Conservation (phyloP, 2,113 vertebrate genomes). For the Elanus axillaris region DNA sequence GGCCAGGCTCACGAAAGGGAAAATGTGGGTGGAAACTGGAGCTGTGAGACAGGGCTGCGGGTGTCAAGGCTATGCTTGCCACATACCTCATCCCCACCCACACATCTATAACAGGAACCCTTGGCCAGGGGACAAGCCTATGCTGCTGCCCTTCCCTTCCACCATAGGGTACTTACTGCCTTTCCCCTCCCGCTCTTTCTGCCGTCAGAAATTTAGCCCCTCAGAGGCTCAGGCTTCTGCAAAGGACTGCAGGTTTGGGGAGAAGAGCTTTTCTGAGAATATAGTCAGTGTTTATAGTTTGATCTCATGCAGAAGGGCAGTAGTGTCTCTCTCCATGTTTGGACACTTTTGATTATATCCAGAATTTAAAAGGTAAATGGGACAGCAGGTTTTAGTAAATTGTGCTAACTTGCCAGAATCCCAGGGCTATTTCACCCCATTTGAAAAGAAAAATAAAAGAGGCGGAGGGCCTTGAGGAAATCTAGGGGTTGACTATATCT, state of each 20-base stretch:
- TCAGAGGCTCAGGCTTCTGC: not conserved
- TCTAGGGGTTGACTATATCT: fast-evolving
- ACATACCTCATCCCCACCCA: not conserved
- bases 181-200: fast-evolving
- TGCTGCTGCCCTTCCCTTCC: not conserved
- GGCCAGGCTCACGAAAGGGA: not conserved
- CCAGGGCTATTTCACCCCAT: not conserved
- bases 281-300: not conserved
- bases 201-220: not conserved
- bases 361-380: not conserved
- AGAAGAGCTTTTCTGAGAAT: not conserved
- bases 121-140: not conserved
- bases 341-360: not conserved
- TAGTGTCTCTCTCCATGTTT: not conserved
- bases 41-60: not conserved
- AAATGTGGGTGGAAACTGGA: not conserved
- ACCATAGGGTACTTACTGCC: not conserved
- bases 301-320: not conserved
- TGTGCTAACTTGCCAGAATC: not conserved
- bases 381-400: not conserved
- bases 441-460: not conserved
- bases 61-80: not conserved
- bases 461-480: not conserved
- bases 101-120: not conserved
- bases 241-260: not conserved